Conservation (phyloP, 2,888 invertebrate species). For the Hypomecis atomaria region DNA sequence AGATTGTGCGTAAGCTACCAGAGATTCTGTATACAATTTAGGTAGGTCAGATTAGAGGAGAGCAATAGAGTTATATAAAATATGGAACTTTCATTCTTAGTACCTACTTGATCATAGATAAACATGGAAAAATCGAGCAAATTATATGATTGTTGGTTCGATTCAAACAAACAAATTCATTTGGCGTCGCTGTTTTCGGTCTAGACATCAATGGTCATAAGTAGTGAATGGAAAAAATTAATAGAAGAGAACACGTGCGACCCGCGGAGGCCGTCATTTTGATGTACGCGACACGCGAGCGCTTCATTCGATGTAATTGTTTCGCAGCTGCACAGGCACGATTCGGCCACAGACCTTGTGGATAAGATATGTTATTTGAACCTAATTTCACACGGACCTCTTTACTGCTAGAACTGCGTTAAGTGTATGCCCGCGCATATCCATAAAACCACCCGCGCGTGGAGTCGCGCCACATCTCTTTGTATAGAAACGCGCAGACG, state of each 20-base stretch:
- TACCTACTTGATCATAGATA: too few relatives aligned
- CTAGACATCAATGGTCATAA: constrained; percentile 31
- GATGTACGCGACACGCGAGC: constrained; percentile 60
- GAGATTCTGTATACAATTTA: too few relatives aligned
- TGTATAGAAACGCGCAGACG: too few relatives aligned
- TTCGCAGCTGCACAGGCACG: constrained; percentile 45
- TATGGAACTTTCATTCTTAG: too few relatives aligned
- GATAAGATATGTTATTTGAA: not conserved
- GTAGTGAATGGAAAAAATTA: constrained; percentile 39
- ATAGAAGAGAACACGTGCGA: constrained; percentile 50
- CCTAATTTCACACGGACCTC: constrained; percentile 1
- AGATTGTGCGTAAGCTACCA: too few relatives aligned
- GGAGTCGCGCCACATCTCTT: too few relatives aligned
- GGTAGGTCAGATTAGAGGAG: too few relatives aligned
- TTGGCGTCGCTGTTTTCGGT: constrained; percentile 25
- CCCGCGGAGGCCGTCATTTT: constrained; percentile 48
- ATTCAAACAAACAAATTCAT: constrained; percentile 10
- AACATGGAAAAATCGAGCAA: not conserved
- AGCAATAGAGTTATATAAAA: too few relatives aligned
- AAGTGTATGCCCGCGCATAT: too few relatives aligned
- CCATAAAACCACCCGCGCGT: too few relatives aligned
- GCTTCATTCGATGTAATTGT: constrained; percentile 68
- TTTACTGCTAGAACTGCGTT: too few relatives aligned
- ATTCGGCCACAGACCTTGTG: not conserved
- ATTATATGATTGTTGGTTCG: not conserved